These are phyloP conservation scores for Larimichthys crocea DNA, from an alignment of 2,113 vertebrate species.

Conservation along the genomic window DNA sequence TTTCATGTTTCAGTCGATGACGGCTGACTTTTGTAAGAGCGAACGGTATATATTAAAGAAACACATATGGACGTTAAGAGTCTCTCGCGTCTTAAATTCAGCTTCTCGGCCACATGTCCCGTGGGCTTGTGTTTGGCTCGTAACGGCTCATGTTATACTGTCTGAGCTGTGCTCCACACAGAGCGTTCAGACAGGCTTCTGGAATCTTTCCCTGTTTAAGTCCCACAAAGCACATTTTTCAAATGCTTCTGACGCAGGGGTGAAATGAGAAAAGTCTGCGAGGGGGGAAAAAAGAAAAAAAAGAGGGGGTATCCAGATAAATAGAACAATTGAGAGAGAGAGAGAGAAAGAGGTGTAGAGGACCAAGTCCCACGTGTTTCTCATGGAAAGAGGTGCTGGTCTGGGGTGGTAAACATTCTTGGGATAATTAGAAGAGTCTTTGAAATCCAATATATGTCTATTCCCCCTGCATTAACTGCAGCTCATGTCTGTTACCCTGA, in stretches of 20 bases:
- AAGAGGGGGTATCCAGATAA: conserved; percentile 18
- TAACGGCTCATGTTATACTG: conserved; percentile 25
- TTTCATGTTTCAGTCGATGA: neutral
- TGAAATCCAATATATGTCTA: conserved; percentile 48
- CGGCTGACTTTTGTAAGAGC: neutral
- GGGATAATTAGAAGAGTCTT: conserved; percentile 34
- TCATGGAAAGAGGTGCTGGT: conserved; percentile 36
- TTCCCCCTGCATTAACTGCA: conserved; percentile 22
- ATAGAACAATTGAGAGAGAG: conserved; percentile 7
- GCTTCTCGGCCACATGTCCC: neutral
- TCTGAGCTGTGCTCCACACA: conserved; percentile 51
- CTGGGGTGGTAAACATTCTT: conserved; percentile 43
- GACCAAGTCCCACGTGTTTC: conserved; percentile 54
- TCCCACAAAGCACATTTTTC: conserved; percentile 71
- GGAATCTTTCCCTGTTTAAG: conserved; percentile 53
- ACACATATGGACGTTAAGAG: conserved; percentile 12
- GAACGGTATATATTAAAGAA: conserved; percentile 2
- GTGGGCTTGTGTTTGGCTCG: conserved; percentile 24
- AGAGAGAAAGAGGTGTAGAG: conserved; percentile 10
- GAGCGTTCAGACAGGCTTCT: conserved; percentile 44
- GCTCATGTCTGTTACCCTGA: conserved; percentile 19
- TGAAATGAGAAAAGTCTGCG: conserved; percentile 63
- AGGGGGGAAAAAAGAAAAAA: conserved; percentile 1
- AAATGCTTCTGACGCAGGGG: conserved; percentile 60
- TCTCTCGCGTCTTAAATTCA: conserved; percentile 12